Percentiles rank a stretch among this genome's conserved stretches.
Evolutionary conservation across 2,888 invertebrate species (phyloP).

Genomic region (Oligia strigilis): DNA sequence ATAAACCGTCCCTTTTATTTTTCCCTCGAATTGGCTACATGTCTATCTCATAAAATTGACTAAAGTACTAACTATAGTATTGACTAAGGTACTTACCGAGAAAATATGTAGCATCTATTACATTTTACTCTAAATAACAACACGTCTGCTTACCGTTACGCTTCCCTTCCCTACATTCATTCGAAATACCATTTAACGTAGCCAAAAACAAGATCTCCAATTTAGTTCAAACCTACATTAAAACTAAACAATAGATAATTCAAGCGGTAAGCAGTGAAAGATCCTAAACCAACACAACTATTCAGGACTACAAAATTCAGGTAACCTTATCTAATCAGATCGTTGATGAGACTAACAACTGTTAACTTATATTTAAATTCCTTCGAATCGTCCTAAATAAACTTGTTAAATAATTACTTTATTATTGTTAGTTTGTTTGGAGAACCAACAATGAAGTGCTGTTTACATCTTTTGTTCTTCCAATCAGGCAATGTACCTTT

Average conservation of each 20-base stretch:
- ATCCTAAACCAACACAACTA: conserved; percentile 66
- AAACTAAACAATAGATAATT: conserved; percentile 61
- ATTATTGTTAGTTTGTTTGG: conserved; percentile 32
- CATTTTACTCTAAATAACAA: conserved; percentile 3
- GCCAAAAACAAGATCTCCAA: conserved; percentile 34
- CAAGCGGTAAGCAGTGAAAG: conserved; percentile 43
- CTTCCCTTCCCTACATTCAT: background rate
- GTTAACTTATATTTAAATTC: conserved; percentile 63
- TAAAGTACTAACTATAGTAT: background rate
- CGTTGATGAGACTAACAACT: conserved; percentile 61
- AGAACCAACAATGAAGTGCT: conserved; percentile 6
- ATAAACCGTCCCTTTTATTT: background rate
- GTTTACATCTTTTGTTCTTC: conserved; percentile 25
- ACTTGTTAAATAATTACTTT: conserved; percentile 45
- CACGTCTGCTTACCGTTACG: background rate
- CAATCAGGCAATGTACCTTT: background rate
- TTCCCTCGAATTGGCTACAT: no score
- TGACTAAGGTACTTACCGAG: no score
- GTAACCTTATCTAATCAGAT: conserved; percentile 65
- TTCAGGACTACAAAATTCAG: conserved; percentile 60
- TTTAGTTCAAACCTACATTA: conserved; percentile 41
- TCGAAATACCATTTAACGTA: background rate
- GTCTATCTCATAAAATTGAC: background rate
- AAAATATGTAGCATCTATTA: background rate
- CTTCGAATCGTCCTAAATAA: conserved; percentile 57